These are phyloP conservation scores for Mnemiopsis leidyi DNA, from an alignment of 37 sponge, comb jelly and placozoan species.

Conservation along the genomic window DNA sequence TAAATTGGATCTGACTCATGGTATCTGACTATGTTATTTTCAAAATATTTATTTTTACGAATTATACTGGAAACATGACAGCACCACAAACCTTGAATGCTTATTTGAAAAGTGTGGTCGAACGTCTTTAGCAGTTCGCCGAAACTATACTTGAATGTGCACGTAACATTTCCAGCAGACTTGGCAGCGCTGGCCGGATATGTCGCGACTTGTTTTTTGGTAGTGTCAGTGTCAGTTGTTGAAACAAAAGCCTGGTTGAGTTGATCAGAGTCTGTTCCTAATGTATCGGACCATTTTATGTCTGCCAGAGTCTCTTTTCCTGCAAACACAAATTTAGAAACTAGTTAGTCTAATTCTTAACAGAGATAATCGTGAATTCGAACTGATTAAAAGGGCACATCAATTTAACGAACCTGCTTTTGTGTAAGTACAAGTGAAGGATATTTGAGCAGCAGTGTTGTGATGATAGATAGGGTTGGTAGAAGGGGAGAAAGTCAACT, in stretches of 20 bases:
- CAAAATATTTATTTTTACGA: too few relatives aligned
- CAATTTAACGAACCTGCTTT: not conserved
- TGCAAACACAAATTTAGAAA: not conserved
- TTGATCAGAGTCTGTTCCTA: not conserved
- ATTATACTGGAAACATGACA: too few relatives aligned
- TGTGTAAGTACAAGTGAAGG: not conserved
- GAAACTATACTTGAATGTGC: not conserved
- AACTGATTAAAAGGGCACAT: too few relatives aligned
- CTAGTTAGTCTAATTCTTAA: too few relatives aligned
- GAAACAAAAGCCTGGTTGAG: not conserved
- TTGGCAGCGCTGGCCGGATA: not conserved
- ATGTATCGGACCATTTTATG: not conserved
- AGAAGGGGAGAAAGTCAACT: not conserved
- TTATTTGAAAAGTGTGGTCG: not conserved
- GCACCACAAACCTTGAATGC: not conserved
- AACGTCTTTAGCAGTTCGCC: not conserved
- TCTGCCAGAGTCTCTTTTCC: not conserved
- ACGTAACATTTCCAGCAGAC: not conserved
- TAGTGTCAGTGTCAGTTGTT: not conserved
- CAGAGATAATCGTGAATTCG: too few relatives aligned
- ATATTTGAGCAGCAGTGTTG: not conserved
- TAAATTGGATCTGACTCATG: too few relatives aligned
- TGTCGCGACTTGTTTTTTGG: not conserved
- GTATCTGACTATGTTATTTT: too few relatives aligned
- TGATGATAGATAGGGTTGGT: not conserved